These are phyloP conservation scores for Sebastes aleutianus DNA, from an alignment of 2,797 vertebrate species.

Conservation along the genomic window DNA sequence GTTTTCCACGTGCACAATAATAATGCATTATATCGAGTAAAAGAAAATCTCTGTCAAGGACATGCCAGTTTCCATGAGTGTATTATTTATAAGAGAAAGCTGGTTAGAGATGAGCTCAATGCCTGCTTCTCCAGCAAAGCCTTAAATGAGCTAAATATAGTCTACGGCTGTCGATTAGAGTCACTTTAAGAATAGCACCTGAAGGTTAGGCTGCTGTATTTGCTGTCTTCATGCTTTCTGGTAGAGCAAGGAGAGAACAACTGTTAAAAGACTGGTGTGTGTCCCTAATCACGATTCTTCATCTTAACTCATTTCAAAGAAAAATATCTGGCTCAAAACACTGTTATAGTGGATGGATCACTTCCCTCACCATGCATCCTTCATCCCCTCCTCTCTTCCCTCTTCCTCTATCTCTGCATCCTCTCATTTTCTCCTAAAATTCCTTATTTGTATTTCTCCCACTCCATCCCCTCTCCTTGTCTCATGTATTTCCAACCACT, in stretches of 20 bases:
- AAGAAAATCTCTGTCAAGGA: constrained; percentile 35
- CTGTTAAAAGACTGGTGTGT: constrained; percentile 14
- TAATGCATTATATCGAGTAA: constrained; percentile 21
- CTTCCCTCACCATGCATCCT: background rate
- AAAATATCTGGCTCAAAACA: constrained; percentile 23
- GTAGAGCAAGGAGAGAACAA: background rate
- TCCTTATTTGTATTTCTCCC: background rate
- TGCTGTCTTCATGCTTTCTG: background rate
- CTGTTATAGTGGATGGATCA: constrained; percentile 1
- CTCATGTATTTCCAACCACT: background rate
- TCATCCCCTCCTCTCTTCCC: background rate
- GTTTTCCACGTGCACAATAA: background rate
- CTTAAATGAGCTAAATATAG: constrained; percentile 36
- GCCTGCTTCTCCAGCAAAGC: constrained; percentile 11
- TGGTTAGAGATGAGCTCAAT: constrained; percentile 20
- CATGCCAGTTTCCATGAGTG: background rate
- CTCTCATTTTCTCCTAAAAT: constrained; percentile 6
- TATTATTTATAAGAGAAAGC: constrained; percentile 3
- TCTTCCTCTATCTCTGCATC: background rate
- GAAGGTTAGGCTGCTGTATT: constrained; percentile 4
- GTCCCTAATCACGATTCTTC: background rate
- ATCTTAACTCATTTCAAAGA: constrained; percentile 26
- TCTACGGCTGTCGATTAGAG: constrained; percentile 4
- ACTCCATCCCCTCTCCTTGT: background rate
- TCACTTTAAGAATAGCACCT: constrained; percentile 25